Evolutionary conservation across 2,888 invertebrate species (phyloP), one percentile per base, ranked within the genome.

Genomic region (Dryocosmus kuriphilus): DNA sequence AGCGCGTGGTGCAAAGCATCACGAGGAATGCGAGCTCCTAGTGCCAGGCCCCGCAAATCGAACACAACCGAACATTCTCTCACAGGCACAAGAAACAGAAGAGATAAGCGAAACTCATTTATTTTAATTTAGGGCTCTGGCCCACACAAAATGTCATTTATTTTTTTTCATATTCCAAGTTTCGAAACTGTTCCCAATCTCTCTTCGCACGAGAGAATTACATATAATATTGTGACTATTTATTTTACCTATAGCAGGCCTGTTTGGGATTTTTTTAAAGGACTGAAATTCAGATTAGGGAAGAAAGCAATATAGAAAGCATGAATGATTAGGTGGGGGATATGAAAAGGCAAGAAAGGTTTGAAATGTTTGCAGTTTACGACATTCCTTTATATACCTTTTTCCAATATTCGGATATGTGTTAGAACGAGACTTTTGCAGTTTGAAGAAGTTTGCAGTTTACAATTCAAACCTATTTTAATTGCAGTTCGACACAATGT

Each of bases 1-100:
- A 95, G 79, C 94, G 95, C 78, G 92, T 95, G 81, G 94, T 95
- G 77, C 95, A 95, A 91, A 95, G 93, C 90, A 93, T 95, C 86
- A 94, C 90, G 63, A 87, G 91, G 80, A 91, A 91, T 82, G 81
- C 90, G 63, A 91, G 85, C 80, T 91, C 91, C 88, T 91, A 91
- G 91, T 91, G 90, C 87, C 89, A 89, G 87, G 89, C 89, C 86
- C 86, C 85, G 77, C 85, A 85, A 75, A 81, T 85, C 63, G 88
- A 89, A 76, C 86, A 88, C 81, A 88, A 88, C 86, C 88, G 90
- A 81, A 88, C 85, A 84, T 90, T 90, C 83, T 91, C 89, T 81
- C 88, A 89, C 86, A 89, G 88, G 85, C 89, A 88, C 86, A 90
- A 90, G 84, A 90, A 88, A 84, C 89, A 89, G 78, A 90, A 88